Conservation (phyloP, 2,797 vertebrate species). For the Dipus sagitta region DNA sequence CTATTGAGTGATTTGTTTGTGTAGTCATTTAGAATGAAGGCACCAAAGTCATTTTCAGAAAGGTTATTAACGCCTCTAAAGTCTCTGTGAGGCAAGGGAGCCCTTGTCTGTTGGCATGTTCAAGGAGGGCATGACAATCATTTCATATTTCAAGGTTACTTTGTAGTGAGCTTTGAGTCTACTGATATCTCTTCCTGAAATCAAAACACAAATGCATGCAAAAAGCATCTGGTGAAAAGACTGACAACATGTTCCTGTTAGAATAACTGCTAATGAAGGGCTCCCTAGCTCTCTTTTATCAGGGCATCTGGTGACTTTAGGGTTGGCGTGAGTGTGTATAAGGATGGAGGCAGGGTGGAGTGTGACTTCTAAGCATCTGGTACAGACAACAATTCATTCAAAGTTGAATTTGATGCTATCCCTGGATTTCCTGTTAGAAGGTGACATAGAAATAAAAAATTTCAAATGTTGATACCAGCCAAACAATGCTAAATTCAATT, state of each 20-base stretch:
- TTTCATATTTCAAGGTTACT: slow-evolving; percentile 77
- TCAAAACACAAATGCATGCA: neutral
- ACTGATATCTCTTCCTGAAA: neutral
- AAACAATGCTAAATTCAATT: neutral
- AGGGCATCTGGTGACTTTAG: neutral
- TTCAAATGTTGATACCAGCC: neutral
- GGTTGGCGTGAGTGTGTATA: neutral
- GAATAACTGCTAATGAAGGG: neutral
- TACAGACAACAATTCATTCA: neutral
- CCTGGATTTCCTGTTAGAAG: neutral
- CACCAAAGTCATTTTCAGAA: slow-evolving; percentile 83
- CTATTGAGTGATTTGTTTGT: slow-evolving; percentile 77
- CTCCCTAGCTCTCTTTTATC: neutral
- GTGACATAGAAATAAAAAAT: neutral
- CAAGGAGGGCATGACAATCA: slow-evolving; percentile 63
- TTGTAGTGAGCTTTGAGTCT: slow-evolving; percentile 68
- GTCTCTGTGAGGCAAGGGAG: slow-evolving; percentile 73
- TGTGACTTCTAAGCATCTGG: neutral
- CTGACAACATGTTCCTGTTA: neutral
- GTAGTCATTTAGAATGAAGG: slow-evolving; percentile 77
- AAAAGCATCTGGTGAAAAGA: slow-evolving; percentile 17
- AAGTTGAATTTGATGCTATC: neutral
- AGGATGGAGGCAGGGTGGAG: neutral
- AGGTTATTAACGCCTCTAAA: slow-evolving; percentile 78
- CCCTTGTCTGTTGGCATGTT: slow-evolving; percentile 71